Percentiles rank a stretch among this genome's conserved stretches.
Evolutionary conservation across 1,140 invertebrate genomes (phyloP).

Genomic region (Apis mellifera): DNA sequence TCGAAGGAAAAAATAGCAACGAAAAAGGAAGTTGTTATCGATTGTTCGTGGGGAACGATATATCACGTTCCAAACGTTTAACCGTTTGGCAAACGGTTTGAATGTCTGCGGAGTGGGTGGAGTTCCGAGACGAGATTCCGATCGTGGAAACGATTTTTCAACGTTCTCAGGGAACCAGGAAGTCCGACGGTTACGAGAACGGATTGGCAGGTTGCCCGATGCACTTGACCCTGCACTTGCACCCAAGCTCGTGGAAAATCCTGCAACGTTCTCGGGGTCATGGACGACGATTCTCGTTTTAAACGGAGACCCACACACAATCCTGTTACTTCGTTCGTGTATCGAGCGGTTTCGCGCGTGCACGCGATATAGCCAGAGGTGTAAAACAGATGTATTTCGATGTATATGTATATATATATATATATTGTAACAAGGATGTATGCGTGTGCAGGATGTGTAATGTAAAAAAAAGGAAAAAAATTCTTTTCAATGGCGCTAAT

Average conservation of each 20-base stretch:
- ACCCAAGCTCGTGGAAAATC: slow-evolving; percentile 42
- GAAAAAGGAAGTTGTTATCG: too few relatives aligned
- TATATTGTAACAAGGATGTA: too few relatives aligned
- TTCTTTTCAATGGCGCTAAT: too few relatives aligned
- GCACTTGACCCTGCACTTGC: slow-evolving; percentile 72
- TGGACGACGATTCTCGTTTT: slow-evolving; percentile 64
- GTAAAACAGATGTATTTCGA: background rate
- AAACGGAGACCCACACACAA: slow-evolving; percentile 9
- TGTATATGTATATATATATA: too few relatives aligned
- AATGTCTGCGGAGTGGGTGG: background rate
- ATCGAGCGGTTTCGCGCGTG: background rate
- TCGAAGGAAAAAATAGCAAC: too few relatives aligned
- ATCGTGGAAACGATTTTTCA: background rate
- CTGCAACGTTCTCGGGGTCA: slow-evolving; percentile 50
- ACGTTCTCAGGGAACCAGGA: background rate
- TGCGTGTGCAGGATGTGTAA: too few relatives aligned
- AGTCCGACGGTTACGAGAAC: slow-evolving; percentile 16
- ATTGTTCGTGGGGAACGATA: too few relatives aligned
- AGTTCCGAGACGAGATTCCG: background rate
- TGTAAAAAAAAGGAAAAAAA: too few relatives aligned
- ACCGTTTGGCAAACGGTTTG: background rate
- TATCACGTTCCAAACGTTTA: too few relatives aligned
- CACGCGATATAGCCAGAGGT: slow-evolving; percentile 2
- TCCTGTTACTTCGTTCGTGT: too few relatives aligned
- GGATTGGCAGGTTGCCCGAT: slow-evolving; percentile 64